These are phyloP conservation scores for Eupristina koningsbergeri DNA, from an alignment of 1,140 invertebrate genomes.

Conservation along the genomic window DNA sequence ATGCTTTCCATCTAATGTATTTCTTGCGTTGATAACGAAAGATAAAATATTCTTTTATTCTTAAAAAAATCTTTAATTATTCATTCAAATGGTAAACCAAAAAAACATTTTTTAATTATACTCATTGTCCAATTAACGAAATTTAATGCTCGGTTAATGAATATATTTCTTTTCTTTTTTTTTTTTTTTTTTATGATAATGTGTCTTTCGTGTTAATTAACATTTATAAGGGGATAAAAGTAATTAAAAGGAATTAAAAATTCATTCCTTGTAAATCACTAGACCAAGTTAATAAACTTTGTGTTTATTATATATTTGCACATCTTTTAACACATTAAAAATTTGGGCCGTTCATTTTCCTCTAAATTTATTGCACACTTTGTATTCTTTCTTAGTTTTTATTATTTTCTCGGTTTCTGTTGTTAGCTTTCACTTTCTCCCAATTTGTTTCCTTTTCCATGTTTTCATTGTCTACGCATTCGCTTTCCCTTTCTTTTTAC, in stretches of 20 bases:
- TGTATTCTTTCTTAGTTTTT: not conserved
- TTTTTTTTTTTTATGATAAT: too few relatives aligned
- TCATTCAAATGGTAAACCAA: too few relatives aligned
- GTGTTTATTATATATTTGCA: not conserved
- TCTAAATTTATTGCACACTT: not conserved
- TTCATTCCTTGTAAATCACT: not conserved
- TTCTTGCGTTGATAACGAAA: too few relatives aligned
- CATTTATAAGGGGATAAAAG: too few relatives aligned
- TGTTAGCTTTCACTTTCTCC: slow-evolving; percentile 30
- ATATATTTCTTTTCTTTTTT: too few relatives aligned
- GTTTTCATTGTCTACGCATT: slow-evolving; percentile 32
- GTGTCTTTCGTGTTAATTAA: too few relatives aligned
- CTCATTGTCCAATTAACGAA: too few relatives aligned
- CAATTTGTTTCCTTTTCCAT: slow-evolving; percentile 34
- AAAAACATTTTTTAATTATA: too few relatives aligned
- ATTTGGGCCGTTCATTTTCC: not conserved
- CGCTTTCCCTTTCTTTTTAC: not conserved
- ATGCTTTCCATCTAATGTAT: too few relatives aligned
- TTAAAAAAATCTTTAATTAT: too few relatives aligned
- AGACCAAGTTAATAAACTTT: not conserved
- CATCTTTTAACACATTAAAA: not conserved
- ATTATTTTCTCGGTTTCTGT: not conserved
- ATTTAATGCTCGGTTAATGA: too few relatives aligned
- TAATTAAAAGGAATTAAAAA: not conserved
- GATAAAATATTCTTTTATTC: too few relatives aligned